Evolutionary conservation across 2,113 vertebrate genomes (phyloP), one percentile per base, ranked within the genome.

Genomic region (Gobio gobio): DNA sequence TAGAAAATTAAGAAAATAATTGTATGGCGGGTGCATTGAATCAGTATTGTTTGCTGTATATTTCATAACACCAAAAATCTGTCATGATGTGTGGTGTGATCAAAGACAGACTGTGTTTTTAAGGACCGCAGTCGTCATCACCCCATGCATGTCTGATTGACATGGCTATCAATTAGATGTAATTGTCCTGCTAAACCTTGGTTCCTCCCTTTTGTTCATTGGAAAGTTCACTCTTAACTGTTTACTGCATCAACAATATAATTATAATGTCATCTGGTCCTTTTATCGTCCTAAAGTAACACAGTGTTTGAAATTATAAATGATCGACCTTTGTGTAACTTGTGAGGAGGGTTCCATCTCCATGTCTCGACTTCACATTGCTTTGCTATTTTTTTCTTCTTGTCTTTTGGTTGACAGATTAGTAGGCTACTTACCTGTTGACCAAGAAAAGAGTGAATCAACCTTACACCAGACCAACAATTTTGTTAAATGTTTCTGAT

Each of bases 81-180:
- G 56, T 78, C 61, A 51, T 59, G 58, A 77, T 29, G 40, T 66
- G 61, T 36, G 40, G 49, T 8, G 18, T 18, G 72, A 47, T 45
- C 61, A 43, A 20, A 64, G 33, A 33, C 4, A 75, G 47, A 68
- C 26, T 81, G 16, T 81, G 86, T 24, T 45, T 86, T 74, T 83
- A 63, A 40, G 83, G 45, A 70, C 63, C 49, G 45, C 66, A 43
- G 81, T 76, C 82, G 59, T 76, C 78, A 74, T 63, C 72, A 64
- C 74, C 70, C 6, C 66, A 24, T 82, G 59, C 47, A 64, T 80
- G 79, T 79, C 72, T 56, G 47, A 89, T 80, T 88, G 88, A 86
- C 85, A 86, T 45, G 29, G 22, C 78, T 33, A 54, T 47, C 18
- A 26, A 88, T 83, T 85, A 79, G 47, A 70, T 83, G 14, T 83